Conservation (phyloP, 2,888 invertebrate species). For the Emmelina monodactyla region DNA sequence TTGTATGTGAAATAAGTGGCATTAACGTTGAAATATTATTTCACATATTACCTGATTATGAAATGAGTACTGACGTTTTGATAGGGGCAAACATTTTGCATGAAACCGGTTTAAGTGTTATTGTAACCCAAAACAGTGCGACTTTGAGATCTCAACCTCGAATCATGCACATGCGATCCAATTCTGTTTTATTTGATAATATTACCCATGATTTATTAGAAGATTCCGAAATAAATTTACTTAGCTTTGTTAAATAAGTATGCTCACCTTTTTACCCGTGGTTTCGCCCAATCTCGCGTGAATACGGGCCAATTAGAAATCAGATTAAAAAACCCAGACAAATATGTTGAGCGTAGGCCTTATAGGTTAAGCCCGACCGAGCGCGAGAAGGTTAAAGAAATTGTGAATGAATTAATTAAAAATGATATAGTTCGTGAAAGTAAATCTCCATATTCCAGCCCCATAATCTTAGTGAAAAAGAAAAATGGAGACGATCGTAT, state of each 20-base stretch:
- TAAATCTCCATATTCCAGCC: too few species aligned
- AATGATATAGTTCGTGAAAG: slow-evolving; percentile 10
- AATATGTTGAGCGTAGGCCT: slow-evolving; percentile 9
- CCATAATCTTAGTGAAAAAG: too few species aligned
- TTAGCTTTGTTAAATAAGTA: too few species aligned
- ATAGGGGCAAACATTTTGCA: slow-evolving; percentile 8
- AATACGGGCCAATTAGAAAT: slow-evolving; percentile 5
- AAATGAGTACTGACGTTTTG: slow-evolving; percentile 7
- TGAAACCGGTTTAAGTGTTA: slow-evolving; percentile 7
- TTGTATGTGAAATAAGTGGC: slow-evolving; percentile 3
- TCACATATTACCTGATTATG: slow-evolving; percentile 6
- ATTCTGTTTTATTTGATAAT: slow-evolving; percentile 7
- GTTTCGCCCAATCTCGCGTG: too few species aligned
- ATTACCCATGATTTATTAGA: too few species aligned
- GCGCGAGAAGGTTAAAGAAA: slow-evolving; percentile 10
- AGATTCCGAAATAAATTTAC: too few species aligned
- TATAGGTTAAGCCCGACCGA: slow-evolving; percentile 8
- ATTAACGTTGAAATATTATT: slow-evolving; percentile 9
- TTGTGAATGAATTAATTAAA: slow-evolving; percentile 10
- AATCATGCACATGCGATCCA: too few species aligned
- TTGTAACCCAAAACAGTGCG: slow-evolving; percentile 7
- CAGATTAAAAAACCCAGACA: too few species aligned
- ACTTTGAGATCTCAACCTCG: too few species aligned
- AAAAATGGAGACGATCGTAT: slow-evolving; percentile 15
- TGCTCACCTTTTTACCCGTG: too few species aligned